Conservation (phyloP, 2,888 invertebrate species). For the Abscondita cerata region DNA sequence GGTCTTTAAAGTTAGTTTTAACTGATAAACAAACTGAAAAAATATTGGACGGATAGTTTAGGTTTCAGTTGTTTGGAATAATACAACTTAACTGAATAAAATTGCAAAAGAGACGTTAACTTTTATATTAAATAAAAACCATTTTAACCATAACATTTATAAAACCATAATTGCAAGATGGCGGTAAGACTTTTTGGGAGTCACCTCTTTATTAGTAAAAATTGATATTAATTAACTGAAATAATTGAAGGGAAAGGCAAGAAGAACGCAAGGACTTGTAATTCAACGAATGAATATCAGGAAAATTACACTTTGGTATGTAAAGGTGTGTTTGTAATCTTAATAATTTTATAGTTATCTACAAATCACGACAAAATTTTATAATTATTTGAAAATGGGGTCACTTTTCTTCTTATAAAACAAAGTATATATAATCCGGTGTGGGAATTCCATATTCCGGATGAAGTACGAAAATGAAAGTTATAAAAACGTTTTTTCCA, state of each 20-base stretch:
- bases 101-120: too few relatives aligned
- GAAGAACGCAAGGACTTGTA: slow-evolving; percentile 10
- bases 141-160: too few relatives aligned
- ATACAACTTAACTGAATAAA: too few relatives aligned
- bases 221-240: not conserved
- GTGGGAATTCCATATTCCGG: slow-evolving; percentile 5
- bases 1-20: too few relatives aligned
- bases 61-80: too few relatives aligned
- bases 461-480: not conserved
- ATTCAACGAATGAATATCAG: slow-evolving; percentile 1
- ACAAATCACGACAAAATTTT: not conserved
- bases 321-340: slow-evolving; percentile 17
- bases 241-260: slow-evolving; percentile 6
- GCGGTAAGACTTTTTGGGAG: too few relatives aligned
- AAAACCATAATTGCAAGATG: too few relatives aligned
- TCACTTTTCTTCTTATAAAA: not conserved
- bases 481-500: slow-evolving; percentile 1
- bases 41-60: too few relatives aligned
- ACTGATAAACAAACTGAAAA: too few relatives aligned
- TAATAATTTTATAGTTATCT: not conserved
- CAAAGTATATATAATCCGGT: not conserved
- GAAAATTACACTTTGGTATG: not conserved
- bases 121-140: too few relatives aligned
- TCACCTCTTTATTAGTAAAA: too few relatives aligned
- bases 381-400: not conserved